These are phyloP conservation scores for Crypturellus tataupa DNA, from an alignment of 2,797 vertebrate genomes.

Conservation along the genomic window DNA sequence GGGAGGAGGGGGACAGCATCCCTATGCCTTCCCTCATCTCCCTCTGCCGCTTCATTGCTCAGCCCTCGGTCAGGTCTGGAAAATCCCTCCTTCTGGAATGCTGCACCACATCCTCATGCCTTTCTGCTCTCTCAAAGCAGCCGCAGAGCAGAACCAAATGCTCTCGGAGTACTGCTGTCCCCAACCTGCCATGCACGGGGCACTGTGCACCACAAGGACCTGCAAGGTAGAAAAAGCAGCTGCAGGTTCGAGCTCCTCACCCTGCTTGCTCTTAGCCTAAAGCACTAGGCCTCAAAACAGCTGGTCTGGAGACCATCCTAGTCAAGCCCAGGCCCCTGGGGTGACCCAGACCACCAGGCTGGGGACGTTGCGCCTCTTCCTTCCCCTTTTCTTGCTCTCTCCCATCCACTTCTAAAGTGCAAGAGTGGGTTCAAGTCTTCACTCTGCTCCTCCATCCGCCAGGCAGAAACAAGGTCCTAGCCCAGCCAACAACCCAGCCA, in stretches of 20 bases:
- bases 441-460: background rate
- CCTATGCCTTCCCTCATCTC: background rate
- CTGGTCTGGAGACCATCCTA: background rate
- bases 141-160: background rate
- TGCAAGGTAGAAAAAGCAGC: background rate
- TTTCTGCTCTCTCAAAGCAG: background rate
- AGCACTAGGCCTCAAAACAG: background rate
- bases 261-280: background rate
- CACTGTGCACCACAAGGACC: background rate
- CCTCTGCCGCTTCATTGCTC: background rate
- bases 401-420: background rate
- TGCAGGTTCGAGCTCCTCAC: background rate
- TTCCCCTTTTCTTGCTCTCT: background rate
- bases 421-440: background rate
- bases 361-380: background rate
- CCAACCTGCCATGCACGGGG: background rate
- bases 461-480: background rate
- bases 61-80: background rate
- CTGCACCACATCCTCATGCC: background rate
- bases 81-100: background rate
- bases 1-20: background rate
- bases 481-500: background rate
- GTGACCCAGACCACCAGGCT: background rate
- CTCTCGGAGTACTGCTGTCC: background rate
- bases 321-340: background rate